phyloP scores from a whole-genome alignment of 2,888 invertebrate species.

The Leucophenga montana region DNA sequence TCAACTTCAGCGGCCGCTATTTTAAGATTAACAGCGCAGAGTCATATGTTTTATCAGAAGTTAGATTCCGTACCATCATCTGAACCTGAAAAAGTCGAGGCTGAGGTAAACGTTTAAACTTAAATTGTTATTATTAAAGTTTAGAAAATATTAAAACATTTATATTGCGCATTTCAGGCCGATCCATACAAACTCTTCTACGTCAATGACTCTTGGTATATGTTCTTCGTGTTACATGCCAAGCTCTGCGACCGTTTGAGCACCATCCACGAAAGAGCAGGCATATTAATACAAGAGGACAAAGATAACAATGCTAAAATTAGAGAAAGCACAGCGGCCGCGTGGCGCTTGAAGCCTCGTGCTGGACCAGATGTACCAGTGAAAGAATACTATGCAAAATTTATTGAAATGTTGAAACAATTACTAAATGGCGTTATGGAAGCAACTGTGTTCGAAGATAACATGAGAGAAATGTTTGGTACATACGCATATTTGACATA shows the following conservation, averaged over 20 bases:
- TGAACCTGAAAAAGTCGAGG: too few species aligned
- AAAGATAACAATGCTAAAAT: constrained; percentile 77
- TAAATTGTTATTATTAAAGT: too few species aligned
- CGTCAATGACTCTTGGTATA: constrained; percentile 96
- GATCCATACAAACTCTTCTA: constrained; percentile 89
- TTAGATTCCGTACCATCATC: too few species aligned
- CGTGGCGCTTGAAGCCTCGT: constrained; percentile 86
- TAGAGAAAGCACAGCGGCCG: constrained; percentile 81
- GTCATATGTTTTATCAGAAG: too few species aligned
- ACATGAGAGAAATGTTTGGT: constrained; percentile 95
- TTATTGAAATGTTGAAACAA: constrained; percentile 95
- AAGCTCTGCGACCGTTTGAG: constrained; percentile 92
- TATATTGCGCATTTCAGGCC: constrained; percentile 76
- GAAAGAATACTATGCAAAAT: constrained; percentile 91
- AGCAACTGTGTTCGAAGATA: constrained; percentile 92
- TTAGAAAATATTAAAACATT: constrained; percentile 3
- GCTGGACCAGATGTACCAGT: constrained; percentile 88
- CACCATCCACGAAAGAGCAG: constrained; percentile 85
- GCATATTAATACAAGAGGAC: constrained; percentile 80
- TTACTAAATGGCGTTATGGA: constrained; percentile 97
- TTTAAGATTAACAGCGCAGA: too few species aligned
- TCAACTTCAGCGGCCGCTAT: too few species aligned
- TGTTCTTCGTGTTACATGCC: constrained; percentile 95
- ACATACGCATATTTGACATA: constrained; percentile 97
- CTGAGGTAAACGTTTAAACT: constrained; percentile 59